phyloP scores from a whole-genome alignment of 2,113 vertebrate species.

The Andinoacara biseriatus region DNA sequence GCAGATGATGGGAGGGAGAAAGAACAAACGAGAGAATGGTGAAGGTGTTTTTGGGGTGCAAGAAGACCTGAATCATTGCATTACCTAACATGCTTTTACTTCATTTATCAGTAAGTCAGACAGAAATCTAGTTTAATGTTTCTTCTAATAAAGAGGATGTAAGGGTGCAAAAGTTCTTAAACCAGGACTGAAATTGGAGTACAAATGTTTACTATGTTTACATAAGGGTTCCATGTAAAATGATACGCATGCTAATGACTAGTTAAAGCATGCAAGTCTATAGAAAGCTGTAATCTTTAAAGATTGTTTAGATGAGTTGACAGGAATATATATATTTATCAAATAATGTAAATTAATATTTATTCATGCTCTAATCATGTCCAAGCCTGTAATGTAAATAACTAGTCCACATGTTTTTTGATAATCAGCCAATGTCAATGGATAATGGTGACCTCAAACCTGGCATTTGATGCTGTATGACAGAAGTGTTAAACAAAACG shows the following conservation, averaged over 20 bases:
- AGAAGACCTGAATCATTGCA: not conserved
- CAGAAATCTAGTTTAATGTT: not conserved
- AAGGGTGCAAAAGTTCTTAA: not conserved
- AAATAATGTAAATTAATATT: not conserved
- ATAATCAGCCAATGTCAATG: not conserved
- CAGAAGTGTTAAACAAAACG: not conserved
- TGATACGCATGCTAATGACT: not conserved
- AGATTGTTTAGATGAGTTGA: not conserved
- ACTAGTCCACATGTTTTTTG: too few species aligned
- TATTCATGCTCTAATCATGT: not conserved
- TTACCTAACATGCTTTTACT: conserved; percentile 9
- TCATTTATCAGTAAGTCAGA: conserved; percentile 9
- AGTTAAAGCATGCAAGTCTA: not conserved
- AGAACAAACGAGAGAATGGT: not conserved
- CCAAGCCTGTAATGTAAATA: not conserved
- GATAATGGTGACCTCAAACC: too few species aligned
- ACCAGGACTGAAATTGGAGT: not conserved
- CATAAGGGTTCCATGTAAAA: not conserved
- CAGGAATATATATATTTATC: not conserved
- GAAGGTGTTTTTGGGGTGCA: conserved; percentile 8
- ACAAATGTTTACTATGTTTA: not conserved
- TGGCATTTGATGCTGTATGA: not conserved
- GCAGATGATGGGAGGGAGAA: conserved; percentile 3
- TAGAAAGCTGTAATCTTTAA: not conserved
- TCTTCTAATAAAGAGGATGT: not conserved